phyloP scores from a whole-genome alignment of 2,888 invertebrate species.

The Boloria euphrosyne region DNA sequence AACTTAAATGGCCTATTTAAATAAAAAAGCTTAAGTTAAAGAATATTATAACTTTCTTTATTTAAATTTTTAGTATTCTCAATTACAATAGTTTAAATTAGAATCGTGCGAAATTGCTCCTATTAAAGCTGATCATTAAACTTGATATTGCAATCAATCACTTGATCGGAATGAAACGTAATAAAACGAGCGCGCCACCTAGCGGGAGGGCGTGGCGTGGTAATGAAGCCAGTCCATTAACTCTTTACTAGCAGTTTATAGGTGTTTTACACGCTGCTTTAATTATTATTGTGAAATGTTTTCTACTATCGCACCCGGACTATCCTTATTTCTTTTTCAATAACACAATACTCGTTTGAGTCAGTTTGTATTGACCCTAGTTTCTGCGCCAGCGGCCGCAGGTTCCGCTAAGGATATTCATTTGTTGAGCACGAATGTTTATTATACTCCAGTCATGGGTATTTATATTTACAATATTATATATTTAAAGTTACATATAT shows the following conservation, averaged over 20 bases:
- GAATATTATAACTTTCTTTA: not conserved
- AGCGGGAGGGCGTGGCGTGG: constrained; percentile 60
- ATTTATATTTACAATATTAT: too few species aligned
- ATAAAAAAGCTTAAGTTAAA: not conserved
- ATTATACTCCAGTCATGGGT: too few species aligned
- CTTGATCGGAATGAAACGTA: constrained; percentile 43
- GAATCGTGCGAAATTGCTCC: constrained; percentile 34
- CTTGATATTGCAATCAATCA: constrained; percentile 44
- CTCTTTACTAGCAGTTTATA: constrained; percentile 70
- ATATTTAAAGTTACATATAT: too few species aligned
- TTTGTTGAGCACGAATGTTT: too few species aligned
- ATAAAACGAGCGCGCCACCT: constrained; percentile 60
- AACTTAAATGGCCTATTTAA: too few species aligned
- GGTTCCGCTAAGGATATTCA: too few species aligned
- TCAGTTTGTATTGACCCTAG: too few species aligned
- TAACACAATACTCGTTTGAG: too few species aligned
- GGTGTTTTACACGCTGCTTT: constrained; percentile 69
- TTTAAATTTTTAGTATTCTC: not conserved
- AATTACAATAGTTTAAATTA: constrained; percentile 23
- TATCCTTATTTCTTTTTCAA: not conserved
- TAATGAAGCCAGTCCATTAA: constrained; percentile 68
- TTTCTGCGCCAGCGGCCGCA: too few species aligned
- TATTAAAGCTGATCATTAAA: constrained; percentile 40
- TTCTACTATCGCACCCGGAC: constrained; percentile 35
- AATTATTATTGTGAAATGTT: constrained; percentile 74